Evolutionary conservation across 2,888 invertebrate species (phyloP), one percentile per base, ranked within the genome.

Genomic region (Cremastinae sp.): DNA sequence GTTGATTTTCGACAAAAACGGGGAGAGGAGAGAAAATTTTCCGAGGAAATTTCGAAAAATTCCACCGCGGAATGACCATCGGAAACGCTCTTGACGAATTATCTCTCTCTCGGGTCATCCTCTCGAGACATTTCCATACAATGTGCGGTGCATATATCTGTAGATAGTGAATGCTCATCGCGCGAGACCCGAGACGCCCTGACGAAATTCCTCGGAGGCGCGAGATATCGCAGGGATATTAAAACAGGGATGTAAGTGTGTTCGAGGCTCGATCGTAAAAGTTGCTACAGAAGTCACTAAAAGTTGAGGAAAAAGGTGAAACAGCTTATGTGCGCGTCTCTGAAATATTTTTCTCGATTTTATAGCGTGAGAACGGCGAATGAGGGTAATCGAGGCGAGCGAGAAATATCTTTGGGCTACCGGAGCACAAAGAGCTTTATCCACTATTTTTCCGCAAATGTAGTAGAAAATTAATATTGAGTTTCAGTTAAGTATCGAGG

Each of bases 261-360:
- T 28, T 37, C 55, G 5, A 12, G 2, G 5, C 53, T 22, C 53
- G 53, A 53, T 53, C 73, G 51, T 77, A 77, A 77, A 77, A 77
- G 69, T 65, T 56, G 71, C 75, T 74, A 69, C 61, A 62, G 74
- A 47, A 72, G 64, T 74, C 75, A 78, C 75, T 79, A 78, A 74
- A 79, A 78, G 71, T n/a, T 3, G 28, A 28, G 28, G 5, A 5
- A 28, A 28, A 5, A 28, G 28, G 28, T 3, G 28, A 28, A 28
- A 28, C 28, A 2, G 28, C 5, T 28, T 5, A 69, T 65, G 66
- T 47, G 74, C 68, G 70, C 70, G 69, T 65, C 69, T 75, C 77
- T 74, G 41, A 74, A 79, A 79, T 76, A 80, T 80, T 80, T 73
- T 70, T 74, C 71, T 65, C 62, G 56, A 62, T 79, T 80, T 79